Percentiles rank a stretch among this genome's conserved stretches.
Evolutionary conservation across 2,888 invertebrate species (phyloP).

Genomic region (Axea sp.): DNA sequence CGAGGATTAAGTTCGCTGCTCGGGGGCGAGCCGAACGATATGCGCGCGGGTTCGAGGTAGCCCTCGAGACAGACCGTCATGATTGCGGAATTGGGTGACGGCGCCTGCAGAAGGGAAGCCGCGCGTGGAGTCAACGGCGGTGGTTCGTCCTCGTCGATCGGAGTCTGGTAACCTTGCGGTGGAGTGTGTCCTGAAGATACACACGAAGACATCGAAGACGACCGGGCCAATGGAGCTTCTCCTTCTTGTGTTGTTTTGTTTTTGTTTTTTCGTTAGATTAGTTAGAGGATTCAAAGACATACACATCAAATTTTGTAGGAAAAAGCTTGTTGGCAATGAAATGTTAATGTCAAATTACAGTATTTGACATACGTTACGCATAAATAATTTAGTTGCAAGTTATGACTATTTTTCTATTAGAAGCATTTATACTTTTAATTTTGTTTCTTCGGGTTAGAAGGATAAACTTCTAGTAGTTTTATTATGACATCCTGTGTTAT

Average conservation of each 20-base stretch:
- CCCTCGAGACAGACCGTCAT: slow-evolving; percentile 92
- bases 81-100: slow-evolving; percentile 91
- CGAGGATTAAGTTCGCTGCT: slow-evolving; percentile 86
- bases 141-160: slow-evolving; percentile 83
- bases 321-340: too few relatives aligned
- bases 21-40: slow-evolving; percentile 90
- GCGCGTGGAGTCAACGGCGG: slow-evolving; percentile 81
- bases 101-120: slow-evolving; percentile 82
- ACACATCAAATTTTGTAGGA: too few relatives aligned
- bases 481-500: too few relatives aligned
- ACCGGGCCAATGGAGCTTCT: slow-evolving; percentile 81
- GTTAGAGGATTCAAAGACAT: too few relatives aligned
- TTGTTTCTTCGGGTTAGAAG: too few relatives aligned
- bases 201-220: slow-evolving; percentile 83
- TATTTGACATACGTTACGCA: too few relatives aligned
- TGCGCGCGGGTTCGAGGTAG: slow-evolving; percentile 90
- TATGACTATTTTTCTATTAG: too few relatives aligned
- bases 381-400: too few relatives aligned
- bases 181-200: slow-evolving; percentile 83
- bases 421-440: too few relatives aligned
- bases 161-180: slow-evolving; percentile 89
- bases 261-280: not conserved
- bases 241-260: slow-evolving; percentile 68
- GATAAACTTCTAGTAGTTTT: too few relatives aligned
- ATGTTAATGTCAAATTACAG: too few relatives aligned